Evolutionary conservation across 2,797 vertebrate genomes (phyloP), one percentile per base, ranked within the genome.

Genomic region (Sternarchorhynchus goeldii): DNA sequence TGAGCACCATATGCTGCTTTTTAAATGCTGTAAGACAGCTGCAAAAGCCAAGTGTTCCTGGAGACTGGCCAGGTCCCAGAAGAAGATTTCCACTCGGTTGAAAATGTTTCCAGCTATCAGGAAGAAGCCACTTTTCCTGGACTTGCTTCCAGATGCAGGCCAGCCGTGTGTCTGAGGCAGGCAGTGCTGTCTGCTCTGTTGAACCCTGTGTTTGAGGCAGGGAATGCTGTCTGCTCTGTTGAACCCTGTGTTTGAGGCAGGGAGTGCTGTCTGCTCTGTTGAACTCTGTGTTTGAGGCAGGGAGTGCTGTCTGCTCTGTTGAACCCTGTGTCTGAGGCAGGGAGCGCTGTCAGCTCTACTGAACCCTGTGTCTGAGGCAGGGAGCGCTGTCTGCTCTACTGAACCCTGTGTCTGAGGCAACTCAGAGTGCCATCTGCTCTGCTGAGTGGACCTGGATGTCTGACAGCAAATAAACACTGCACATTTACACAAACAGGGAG

Each of bases 21-120:
- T 81, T 92, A 93, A 93, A 92, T 72, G 85, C 89, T 91, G 90
- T 81, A 84, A 92, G 92, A 93, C 93, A 94, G 93, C 93, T 93
- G 92, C 88, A 89, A 88, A 87, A 91, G 86, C 88, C 88, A 89
- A 92, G 92, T 88, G 90, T 86, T 92, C 88, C 91, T 94, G 93
- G 92, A 93, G 85, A 80, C 79, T 85, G 83, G 92, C 93, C 93
- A 94, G 89, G 86, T 91, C 91, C 91, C 90, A 90, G 90, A 91
- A 92, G 90, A 91, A 92, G 89, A 84, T 85, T 86, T 90, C 85
- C 87, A 89, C 88, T 89, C 88, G 75, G 85, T 86, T 87, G 88
- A 91, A 92, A 93, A 93, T 90, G 89, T 91, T 93, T 92, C 92
- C 91, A 93, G 88, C 76, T 77, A 91, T 89, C 91, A 92, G 91